A percentile compares a stretch with the other conserved stretches of the same genome.
phyloP scores from a whole-genome alignment of 1,140 invertebrate genomes.

The Calosoma granatense region DNA sequence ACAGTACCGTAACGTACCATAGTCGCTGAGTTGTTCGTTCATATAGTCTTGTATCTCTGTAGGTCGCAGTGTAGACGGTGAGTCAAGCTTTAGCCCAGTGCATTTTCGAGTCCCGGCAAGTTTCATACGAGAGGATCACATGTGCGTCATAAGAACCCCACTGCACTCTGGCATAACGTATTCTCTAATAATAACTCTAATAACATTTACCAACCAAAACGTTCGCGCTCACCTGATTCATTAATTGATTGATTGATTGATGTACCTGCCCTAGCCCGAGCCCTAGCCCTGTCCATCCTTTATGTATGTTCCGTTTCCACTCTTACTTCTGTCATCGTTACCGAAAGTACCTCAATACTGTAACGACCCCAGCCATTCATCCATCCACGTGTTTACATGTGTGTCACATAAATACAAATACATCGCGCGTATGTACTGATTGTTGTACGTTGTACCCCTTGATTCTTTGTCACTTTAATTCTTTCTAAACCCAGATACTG shows the following conservation, averaged over 20 bases:
- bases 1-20: constrained; percentile 5
- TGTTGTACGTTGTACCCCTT: too few relatives aligned
- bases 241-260: too few relatives aligned
- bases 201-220: not conserved
- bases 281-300: too few relatives aligned
- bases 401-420: too few relatives aligned
- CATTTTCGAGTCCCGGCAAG: constrained; percentile 3
- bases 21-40: constrained; percentile 7
- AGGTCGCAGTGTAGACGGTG: constrained; percentile 8
- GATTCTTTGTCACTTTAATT: too few relatives aligned
- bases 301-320: too few relatives aligned
- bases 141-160: constrained; percentile 4
- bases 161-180: not conserved
- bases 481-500: not conserved
- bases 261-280: too few relatives aligned
- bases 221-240: not conserved
- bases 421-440: too few relatives aligned
- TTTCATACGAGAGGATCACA: constrained; percentile 7
- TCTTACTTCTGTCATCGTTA: too few relatives aligned
- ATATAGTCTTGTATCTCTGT: constrained; percentile 9
- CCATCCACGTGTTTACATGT: too few relatives aligned
- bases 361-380: too few relatives aligned
- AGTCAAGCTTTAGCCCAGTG: constrained; percentile 5
- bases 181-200: not conserved
- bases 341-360: too few relatives aligned